Evolutionary conservation across 2,797 vertebrate genomes (phyloP).

Genomic region (Sebastes minor): DNA sequence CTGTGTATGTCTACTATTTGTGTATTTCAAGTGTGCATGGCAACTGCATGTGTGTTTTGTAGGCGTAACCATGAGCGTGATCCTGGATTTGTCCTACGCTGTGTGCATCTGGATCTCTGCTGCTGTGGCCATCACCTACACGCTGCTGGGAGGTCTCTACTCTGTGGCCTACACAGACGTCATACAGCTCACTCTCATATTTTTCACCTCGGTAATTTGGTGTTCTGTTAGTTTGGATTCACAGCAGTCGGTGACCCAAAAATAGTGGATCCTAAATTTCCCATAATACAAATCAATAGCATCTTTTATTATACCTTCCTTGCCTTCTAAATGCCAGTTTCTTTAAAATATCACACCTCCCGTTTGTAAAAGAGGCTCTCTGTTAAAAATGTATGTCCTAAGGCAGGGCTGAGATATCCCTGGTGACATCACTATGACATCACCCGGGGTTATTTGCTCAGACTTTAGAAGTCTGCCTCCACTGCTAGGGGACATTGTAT

Average conservation of each 20-base stretch:
- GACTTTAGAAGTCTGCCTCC: neutral
- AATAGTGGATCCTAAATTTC: neutral
- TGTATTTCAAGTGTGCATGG: neutral
- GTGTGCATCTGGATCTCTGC: constrained; percentile 77
- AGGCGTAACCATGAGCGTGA: constrained; percentile 81
- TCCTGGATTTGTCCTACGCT: constrained; percentile 74
- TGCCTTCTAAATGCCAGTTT: neutral
- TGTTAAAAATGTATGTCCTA: neutral
- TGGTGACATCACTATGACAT: neutral
- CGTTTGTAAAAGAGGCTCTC: neutral
- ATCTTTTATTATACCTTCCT: neutral
- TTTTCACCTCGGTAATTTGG: constrained; percentile 70
- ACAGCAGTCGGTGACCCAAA: neutral
- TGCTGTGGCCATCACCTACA: constrained; percentile 77
- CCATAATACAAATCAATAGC: neutral
- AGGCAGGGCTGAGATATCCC: neutral
- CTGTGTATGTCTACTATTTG: neutral
- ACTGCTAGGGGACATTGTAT: too few relatives aligned
- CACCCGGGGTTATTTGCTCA: neutral
- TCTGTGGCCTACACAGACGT: constrained; percentile 73
- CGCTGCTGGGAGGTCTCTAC: constrained; percentile 77
- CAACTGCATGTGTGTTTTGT: neutral
- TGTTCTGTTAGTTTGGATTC: neutral
- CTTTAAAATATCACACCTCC: neutral
- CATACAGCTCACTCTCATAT: constrained; percentile 79